These are phyloP conservation scores for Meloidogyne exigua DNA, from an alignment of 1,140 invertebrate species.

Conservation along the genomic window DNA sequence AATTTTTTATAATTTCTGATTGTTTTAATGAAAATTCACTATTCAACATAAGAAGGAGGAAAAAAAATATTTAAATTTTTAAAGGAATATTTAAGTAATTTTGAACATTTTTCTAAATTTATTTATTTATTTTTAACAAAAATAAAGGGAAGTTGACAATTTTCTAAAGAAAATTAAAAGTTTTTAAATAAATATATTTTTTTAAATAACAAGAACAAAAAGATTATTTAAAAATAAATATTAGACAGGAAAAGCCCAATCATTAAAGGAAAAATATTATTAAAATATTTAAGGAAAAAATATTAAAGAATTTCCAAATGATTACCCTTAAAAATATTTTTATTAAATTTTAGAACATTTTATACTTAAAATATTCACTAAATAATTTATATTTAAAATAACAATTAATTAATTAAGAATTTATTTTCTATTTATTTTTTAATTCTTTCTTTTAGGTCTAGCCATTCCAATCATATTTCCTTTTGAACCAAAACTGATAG, in stretches of 20 bases:
- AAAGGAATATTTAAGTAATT: not conserved
- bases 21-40: not conserved
- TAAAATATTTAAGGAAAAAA: too few species aligned
- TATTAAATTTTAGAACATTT: too few species aligned
- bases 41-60: not conserved
- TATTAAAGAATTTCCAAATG: too few species aligned
- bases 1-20: not conserved
- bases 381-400: too few species aligned
- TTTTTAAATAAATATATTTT: too few species aligned
- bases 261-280: not conserved
- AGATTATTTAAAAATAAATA: not conserved
- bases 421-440: not conserved
- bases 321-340: too few species aligned
- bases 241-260: constrained; percentile 8
- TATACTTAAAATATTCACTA: too few species aligned
- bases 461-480: constrained; percentile 4
- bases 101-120: not conserved
- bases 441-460: not conserved
- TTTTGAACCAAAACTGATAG: not conserved
- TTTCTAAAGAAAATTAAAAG: not conserved
- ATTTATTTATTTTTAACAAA: not conserved
- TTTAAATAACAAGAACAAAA: too few species aligned
- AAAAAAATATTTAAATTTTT: not conserved
- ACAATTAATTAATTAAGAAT: too few species aligned
- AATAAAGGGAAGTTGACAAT: not conserved